phyloP scores from a whole-genome alignment of 2,888 invertebrate genomes.

The Xestia c-nigrum region DNA sequence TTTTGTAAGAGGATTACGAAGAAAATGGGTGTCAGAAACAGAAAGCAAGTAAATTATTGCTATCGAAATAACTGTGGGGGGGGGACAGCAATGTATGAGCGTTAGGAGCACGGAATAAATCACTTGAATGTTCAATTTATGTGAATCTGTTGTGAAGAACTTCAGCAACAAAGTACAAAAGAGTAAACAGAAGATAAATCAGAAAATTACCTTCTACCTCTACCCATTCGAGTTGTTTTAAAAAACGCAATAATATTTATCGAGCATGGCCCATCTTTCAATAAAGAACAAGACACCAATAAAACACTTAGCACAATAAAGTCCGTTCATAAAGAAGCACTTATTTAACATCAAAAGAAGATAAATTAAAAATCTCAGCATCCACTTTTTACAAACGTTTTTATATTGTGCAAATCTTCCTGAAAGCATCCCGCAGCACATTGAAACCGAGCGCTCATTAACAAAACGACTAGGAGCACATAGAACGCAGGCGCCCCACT shows the following conservation, averaged over 20 bases:
- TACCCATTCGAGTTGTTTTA: background rate
- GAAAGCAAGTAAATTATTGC: slow-evolving; percentile 35
- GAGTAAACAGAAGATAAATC: background rate
- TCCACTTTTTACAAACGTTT: slow-evolving; percentile 64
- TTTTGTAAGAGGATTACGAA: slow-evolving; percentile 46
- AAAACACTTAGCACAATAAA: slow-evolving; percentile 26
- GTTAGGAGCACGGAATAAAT: slow-evolving; percentile 4
- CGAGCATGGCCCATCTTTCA: background rate
- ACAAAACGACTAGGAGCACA: slow-evolving; percentile 69
- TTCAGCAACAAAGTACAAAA: background rate
- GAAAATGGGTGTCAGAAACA: slow-evolving; percentile 39
- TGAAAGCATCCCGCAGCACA: slow-evolving; percentile 63
- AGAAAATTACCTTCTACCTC: background rate
- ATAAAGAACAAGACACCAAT: slow-evolving; percentile 5
- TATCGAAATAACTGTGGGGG: slow-evolving; percentile 8
- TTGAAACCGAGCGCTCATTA: slow-evolving; percentile 71
- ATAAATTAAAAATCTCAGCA: slow-evolving; percentile 58
- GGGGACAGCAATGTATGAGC: background rate
- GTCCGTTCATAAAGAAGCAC: slow-evolving; percentile 40
- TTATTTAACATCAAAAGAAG: slow-evolving; percentile 59
- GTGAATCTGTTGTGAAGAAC: slow-evolving; percentile 2
- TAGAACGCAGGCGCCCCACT: slow-evolving; percentile 52
- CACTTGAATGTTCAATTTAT: background rate
- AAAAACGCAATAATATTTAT: background rate
- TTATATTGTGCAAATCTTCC: slow-evolving; percentile 67